phyloP scores from a whole-genome alignment of 1,140 invertebrate genomes.

The Trachymyrmex septentrionalis region DNA sequence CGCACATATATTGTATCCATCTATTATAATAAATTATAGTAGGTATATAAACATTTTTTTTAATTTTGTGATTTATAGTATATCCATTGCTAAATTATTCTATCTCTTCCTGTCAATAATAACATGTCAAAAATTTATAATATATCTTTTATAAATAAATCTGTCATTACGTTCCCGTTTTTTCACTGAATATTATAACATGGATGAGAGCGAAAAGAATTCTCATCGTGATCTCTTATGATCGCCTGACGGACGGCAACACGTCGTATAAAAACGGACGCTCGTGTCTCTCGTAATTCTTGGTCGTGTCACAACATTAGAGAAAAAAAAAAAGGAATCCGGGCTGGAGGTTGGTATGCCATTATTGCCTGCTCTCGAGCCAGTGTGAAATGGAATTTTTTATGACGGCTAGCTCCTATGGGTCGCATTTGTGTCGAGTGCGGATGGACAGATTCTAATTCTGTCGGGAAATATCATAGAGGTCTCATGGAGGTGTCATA shows the following conservation, averaged over 20 bases:
- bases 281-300: conserved; percentile 26
- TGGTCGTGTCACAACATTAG: conserved; percentile 1
- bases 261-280: conserved; percentile 1
- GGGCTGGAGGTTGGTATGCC: not conserved
- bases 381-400: conserved; percentile 69
- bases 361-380: conserved; percentile 53
- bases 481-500: not conserved
- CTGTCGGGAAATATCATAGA: not conserved
- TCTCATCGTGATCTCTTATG: conserved; percentile 14
- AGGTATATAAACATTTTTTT: not conserved
- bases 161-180: not conserved
- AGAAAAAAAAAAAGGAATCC: conserved; percentile 28
- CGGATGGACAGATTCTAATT: conserved; percentile 47
- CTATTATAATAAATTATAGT: conserved; percentile 2
- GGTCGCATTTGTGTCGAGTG: conserved; percentile 22
- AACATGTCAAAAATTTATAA: not conserved
- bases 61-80: not conserved
- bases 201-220: not conserved
- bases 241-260: not conserved
- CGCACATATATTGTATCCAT: not conserved
- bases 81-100: not conserved
- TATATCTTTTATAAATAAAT: conserved; percentile 16
- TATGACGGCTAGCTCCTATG: conserved; percentile 43
- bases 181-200: not conserved
- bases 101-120: not conserved